Base-by-base conservation (phyloP, 2,888 invertebrate genomes). In the Melanostoma scalare region DNA sequence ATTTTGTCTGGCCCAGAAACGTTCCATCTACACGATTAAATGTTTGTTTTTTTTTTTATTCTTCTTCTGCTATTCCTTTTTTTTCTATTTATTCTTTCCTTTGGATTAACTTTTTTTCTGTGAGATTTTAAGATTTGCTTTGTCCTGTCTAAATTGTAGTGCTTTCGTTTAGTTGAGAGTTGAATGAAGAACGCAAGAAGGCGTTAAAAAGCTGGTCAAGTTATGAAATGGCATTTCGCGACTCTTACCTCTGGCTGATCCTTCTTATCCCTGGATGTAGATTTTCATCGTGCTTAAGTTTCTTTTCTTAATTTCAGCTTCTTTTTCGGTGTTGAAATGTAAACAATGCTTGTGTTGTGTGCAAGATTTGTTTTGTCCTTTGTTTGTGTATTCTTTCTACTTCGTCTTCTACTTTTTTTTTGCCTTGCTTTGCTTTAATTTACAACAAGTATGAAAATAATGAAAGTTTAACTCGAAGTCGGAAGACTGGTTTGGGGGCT, bases 1-100 rank as follows among this genome's bases (percentile, higher is more conserved):
- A 85, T 74, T 79, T 85, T 68, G 85, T 85, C 85, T 85, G 85
- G 80, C 85, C 85, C 85, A 85, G 85, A 85, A 85, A 85, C 85
- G 75, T 85, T 85, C 85, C 85, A 85, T 85, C 85, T 85, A 75
- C 72, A 85, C 85, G 80, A 85, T 85, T 85, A 85, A 85, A 80
- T 79, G 72, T 46, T 52, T 63, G 50, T 40, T 50, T 63, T 35
- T 63, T 38, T 31, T 50, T 58, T 50, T 65, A 4, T 10, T 31
- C 53, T 61, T 46, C 8, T 20, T 40, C 40, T 71, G 33, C 55
- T 53, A 20, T 40, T 63, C 33, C 56, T 38, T 31, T 50, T 50
- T 58, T 50, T 65, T 8, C 9, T 31, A 55, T 61, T 46, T 4
- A 33, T 33, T 61, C 48, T 36, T 67, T 74, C 68, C 69, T 74